Conservation (phyloP, 2,888 invertebrate genomes). For the Ligdia adustata region DNA sequence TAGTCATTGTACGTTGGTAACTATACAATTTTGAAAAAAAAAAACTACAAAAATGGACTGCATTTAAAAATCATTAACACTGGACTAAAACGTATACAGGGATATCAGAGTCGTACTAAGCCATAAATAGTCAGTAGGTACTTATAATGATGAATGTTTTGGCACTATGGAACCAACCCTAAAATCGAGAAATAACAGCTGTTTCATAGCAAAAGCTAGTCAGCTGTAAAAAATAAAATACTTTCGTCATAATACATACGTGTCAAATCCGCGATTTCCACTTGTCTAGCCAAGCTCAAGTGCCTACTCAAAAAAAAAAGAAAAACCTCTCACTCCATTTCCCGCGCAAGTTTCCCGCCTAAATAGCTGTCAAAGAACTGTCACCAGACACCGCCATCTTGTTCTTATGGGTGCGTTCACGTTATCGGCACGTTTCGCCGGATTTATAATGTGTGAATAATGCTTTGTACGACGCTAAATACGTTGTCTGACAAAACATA, state of each 20-base stretch:
- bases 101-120: too few relatives aligned
- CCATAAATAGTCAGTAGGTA: too few relatives aligned
- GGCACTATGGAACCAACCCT: too few relatives aligned
- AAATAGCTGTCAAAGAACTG: conserved; percentile 67
- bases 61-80: too few relatives aligned
- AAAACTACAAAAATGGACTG: too few relatives aligned
- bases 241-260: too few relatives aligned
- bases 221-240: too few relatives aligned
- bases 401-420: conserved; percentile 53
- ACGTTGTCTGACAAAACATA: conserved; percentile 77
- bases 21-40: not conserved
- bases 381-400: conserved; percentile 65
- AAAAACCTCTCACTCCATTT: conserved; percentile 37
- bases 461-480: conserved; percentile 70
- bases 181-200: too few relatives aligned
- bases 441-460: conserved; percentile 83
- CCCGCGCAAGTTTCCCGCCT: conserved; percentile 53
- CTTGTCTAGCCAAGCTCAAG: conserved; percentile 66
- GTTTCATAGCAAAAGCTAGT: too few relatives aligned
- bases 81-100: too few relatives aligned
- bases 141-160: too few relatives aligned
- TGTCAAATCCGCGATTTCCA: too few relatives aligned
- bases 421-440: conserved; percentile 72
- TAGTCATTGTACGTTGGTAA: not conserved
- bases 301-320: conserved; percentile 43